phyloP scores from a whole-genome alignment of 2,888 invertebrate species.

The Gymnocheta viridis region DNA sequence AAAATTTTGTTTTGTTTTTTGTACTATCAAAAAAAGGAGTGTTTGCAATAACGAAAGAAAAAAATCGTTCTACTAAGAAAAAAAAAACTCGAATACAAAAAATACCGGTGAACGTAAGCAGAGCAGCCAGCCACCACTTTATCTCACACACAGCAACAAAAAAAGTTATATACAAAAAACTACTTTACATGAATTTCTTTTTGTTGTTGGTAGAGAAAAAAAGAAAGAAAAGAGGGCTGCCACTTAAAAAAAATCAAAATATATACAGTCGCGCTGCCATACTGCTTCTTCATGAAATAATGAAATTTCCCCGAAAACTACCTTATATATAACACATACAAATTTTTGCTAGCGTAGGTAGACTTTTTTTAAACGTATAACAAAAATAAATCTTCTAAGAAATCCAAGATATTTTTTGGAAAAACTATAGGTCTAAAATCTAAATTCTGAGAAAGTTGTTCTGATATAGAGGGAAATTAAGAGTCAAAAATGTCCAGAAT shows the following conservation, averaged over 20 bases:
- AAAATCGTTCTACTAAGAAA: conserved; percentile 29
- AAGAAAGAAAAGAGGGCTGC: conserved; percentile 57
- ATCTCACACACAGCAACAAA: conserved; percentile 37
- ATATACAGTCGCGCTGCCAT: neutral
- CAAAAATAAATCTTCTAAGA: too few species aligned
- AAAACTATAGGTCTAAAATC: too few species aligned
- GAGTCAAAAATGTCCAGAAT: too few species aligned
- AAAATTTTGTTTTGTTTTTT: neutral
- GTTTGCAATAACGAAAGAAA: conserved; percentile 25
- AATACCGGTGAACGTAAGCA: conserved; percentile 66
- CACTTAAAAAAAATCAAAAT: conserved; percentile 9
- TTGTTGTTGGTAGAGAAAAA: conserved; percentile 46
- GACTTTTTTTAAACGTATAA: too few species aligned
- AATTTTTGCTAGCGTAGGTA: too few species aligned
- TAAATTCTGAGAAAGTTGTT: too few species aligned
- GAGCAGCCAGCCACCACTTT: conserved; percentile 52
- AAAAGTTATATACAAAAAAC: conserved; percentile 67
- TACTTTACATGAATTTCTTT: conserved; percentile 54
- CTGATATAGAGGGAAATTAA: too few species aligned
- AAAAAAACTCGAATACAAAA: conserved; percentile 28
- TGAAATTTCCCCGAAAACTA: too few species aligned
- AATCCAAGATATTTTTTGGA: too few species aligned
- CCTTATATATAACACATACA: too few species aligned
- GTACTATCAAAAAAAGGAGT: conserved; percentile 60
- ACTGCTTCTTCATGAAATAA: neutral